These are phyloP conservation scores for Caenorhabditis japonica DNA, from an alignment of 2,888 invertebrate genomes.

Conservation along the genomic window DNA sequence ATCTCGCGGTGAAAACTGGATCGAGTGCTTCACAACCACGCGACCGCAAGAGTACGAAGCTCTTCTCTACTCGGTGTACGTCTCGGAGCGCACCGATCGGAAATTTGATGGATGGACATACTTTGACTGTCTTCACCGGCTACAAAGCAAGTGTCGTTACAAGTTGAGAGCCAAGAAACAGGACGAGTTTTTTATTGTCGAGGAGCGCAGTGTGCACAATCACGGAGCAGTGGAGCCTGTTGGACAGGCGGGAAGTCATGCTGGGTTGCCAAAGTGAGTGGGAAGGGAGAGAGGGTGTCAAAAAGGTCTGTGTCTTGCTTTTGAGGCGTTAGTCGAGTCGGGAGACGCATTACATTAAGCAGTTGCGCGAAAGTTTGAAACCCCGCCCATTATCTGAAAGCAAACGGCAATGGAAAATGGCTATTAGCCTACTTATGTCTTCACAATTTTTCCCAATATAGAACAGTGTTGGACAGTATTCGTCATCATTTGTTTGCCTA, in stretches of 20 bases:
- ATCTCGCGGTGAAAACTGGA: conserved; percentile 50
- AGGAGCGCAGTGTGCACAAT: conserved; percentile 61
- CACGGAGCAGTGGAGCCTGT: conserved; percentile 61
- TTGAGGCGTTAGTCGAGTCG: no score
- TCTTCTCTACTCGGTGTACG: conserved; percentile 66
- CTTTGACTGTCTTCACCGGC: conserved; percentile 64
- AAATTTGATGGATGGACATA: conserved; percentile 60
- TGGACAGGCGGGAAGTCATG: conserved; percentile 62
- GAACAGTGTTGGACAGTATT: no score
- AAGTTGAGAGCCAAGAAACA: conserved; percentile 49
- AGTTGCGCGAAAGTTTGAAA: no score
- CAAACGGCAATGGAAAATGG: no score
- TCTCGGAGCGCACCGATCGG: conserved; percentile 39
- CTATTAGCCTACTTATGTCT: no score
- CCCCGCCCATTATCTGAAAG: no score
- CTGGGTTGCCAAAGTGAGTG: conserved; percentile 61
- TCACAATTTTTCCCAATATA: no score
- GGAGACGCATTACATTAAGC: no score
- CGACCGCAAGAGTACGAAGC: conserved; percentile 56
- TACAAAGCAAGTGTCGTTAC: conserved; percentile 63
- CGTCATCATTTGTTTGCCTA: no score
- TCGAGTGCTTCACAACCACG: conserved; percentile 63
- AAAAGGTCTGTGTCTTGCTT: not conserved
- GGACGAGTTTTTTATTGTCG: conserved; percentile 60
- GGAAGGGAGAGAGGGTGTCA: not conserved